Percentiles rank a stretch among this genome's conserved stretches.
These are phyloP conservation scores for Thalassophryne amazonica DNA, from an alignment of 2,797 vertebrate species.

Conservation along the genomic window DNA sequence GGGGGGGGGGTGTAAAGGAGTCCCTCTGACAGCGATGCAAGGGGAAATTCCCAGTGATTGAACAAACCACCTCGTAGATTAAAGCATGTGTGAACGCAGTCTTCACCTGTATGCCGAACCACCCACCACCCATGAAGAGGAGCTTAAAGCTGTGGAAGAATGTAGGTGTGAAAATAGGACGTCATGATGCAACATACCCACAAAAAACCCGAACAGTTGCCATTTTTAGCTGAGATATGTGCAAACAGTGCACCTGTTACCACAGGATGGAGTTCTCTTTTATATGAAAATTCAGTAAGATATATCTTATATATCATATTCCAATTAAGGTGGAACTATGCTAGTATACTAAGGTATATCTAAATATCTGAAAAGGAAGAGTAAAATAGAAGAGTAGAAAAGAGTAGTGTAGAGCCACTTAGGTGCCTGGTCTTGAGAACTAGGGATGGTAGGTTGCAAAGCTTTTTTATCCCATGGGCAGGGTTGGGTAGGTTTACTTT, in stretches of 20 bases:
- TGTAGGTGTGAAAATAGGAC: neutral
- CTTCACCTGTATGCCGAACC: slow-evolving; percentile 23
- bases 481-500: no score
- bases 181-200: slow-evolving; percentile 4
- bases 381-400: no score
- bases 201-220: neutral
- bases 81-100: neutral
- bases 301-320: no score
- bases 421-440: no score
- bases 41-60: slow-evolving; percentile 50
- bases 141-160: slow-evolving; percentile 3
- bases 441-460: no score
- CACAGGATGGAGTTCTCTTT: neutral
- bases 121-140: slow-evolving; percentile 9
- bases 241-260: neutral
- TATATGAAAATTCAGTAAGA: no score
- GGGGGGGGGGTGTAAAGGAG: slow-evolving; percentile 27
- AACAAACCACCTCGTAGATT: slow-evolving; percentile 25
- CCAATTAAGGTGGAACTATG: no score
- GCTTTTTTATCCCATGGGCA: no score
- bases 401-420: no score
- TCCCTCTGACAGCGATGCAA: slow-evolving; percentile 27
- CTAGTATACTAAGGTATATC: no score
- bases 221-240: neutral
- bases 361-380: no score